Percentiles rank a stretch among this genome's conserved stretches.
phyloP scores from a whole-genome alignment of 2,797 vertebrate genomes.

The Podarcis lilfordi region DNA sequence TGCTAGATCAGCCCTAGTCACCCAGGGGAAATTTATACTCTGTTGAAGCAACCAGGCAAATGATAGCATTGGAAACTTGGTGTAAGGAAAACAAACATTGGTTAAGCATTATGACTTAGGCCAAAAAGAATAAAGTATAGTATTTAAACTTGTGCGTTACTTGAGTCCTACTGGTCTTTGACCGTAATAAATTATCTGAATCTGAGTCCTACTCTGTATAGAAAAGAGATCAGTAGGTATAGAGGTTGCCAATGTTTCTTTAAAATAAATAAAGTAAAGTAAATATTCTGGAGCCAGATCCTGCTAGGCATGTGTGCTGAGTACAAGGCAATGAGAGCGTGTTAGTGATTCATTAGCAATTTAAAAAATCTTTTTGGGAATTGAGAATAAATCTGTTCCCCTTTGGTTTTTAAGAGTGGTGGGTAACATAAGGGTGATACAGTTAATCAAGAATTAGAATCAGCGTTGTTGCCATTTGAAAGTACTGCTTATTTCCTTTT shows the following conservation, averaged over 20 bases:
- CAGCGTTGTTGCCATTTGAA: conserved; percentile 1
- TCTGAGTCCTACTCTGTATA: background rate
- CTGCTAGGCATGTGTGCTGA: background rate
- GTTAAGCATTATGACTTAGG: background rate
- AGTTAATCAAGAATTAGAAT: conserved; percentile 9
- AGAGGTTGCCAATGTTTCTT: background rate
- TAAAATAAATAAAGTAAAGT: background rate
- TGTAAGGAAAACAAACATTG: background rate
- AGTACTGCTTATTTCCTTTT: background rate
- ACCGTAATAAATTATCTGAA: too few species aligned
- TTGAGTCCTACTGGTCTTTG: background rate
- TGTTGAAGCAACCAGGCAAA: background rate
- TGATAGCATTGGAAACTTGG: background rate
- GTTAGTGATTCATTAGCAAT: background rate
- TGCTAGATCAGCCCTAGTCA: background rate
- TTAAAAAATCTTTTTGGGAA: background rate
- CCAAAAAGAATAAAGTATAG: background rate
- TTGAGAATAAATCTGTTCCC: background rate
- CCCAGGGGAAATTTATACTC: background rate
- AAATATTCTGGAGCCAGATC: background rate
- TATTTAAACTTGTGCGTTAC: background rate
- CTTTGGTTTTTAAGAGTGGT: background rate
- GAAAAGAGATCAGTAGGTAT: background rate
- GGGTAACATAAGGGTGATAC: background rate
- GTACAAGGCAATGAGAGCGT: background rate